phyloP scores from a whole-genome alignment of 1,140 invertebrate genomes.

The Mya arenaria region DNA sequence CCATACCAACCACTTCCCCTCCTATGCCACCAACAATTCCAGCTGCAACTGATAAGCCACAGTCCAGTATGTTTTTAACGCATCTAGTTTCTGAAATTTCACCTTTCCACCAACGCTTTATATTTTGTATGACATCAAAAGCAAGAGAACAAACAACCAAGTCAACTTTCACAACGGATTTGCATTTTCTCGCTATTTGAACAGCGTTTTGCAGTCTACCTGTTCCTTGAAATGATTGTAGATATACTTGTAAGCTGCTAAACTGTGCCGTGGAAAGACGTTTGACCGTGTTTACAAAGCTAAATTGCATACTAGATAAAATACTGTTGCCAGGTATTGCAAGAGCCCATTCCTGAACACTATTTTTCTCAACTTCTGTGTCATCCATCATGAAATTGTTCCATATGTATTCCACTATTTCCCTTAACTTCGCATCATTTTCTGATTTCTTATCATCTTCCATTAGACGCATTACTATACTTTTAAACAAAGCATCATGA shows the following conservation, averaged over 20 bases:
- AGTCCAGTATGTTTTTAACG: background rate
- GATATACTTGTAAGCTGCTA: background rate
- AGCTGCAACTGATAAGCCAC: background rate
- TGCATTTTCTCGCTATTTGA: background rate
- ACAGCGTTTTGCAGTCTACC: background rate
- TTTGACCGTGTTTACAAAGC: background rate
- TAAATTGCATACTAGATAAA: background rate
- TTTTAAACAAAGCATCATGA: no score
- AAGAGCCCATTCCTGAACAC: background rate
- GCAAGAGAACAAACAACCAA: background rate
- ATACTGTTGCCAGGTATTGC: background rate
- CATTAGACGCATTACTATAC: background rate
- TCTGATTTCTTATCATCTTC: background rate
- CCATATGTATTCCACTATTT: constrained; percentile 2
- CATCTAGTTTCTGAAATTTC: background rate
- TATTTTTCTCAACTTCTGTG: background rate
- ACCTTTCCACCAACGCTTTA: background rate
- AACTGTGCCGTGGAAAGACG: background rate
- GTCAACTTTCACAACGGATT: constrained; percentile 2
- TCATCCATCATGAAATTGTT: background rate
- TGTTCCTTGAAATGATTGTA: background rate
- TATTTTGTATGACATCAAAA: background rate
- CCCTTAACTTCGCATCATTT: background rate
- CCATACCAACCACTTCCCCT: background rate
- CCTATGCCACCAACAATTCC: background rate